Conservation (phyloP, 1,140 invertebrate genomes). For the Octopus bimaculoides region DNA sequence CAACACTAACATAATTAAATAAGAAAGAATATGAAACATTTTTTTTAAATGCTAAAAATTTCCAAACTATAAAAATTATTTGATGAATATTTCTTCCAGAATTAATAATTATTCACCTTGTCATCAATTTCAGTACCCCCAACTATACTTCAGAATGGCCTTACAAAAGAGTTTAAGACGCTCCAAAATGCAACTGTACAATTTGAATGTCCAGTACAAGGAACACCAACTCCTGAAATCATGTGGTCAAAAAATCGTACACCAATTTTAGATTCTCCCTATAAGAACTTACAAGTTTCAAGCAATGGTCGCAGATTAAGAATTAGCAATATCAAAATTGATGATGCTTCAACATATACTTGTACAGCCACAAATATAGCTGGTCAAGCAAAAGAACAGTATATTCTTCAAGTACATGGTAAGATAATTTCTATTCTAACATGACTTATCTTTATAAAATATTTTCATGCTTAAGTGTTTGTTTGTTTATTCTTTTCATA, state of each 20-base stretch:
- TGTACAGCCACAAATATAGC: slow-evolving; percentile 61
- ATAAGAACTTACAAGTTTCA: slow-evolving; percentile 33
- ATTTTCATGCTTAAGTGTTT: not conserved
- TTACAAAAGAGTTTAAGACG: slow-evolving; percentile 35
- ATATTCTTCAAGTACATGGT: slow-evolving; percentile 53
- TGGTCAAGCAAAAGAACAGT: slow-evolving; percentile 51
- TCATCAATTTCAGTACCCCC: slow-evolving; percentile 56
- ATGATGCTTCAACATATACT: slow-evolving; percentile 57
- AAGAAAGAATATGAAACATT: too few species aligned
- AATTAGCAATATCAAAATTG: slow-evolving; percentile 52
- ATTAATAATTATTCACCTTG: not conserved
- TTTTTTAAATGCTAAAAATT: too few species aligned
- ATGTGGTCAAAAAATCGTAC: slow-evolving; percentile 54
- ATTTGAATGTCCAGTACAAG: slow-evolving; percentile 58
- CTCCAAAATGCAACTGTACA: slow-evolving; percentile 44
- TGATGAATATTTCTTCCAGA: too few species aligned
- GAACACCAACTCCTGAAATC: slow-evolving; percentile 58
- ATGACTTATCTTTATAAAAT: not conserved
- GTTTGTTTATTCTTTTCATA: not conserved
- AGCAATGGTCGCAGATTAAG: slow-evolving; percentile 47
- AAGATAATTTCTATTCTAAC: slow-evolving; percentile 19
- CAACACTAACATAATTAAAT: too few species aligned
- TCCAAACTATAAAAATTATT: too few species aligned
- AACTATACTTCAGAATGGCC: slow-evolving; percentile 38
- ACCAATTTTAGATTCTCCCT: slow-evolving; percentile 48